Evolutionary conservation across 2,888 invertebrate species (phyloP), one percentile per base, ranked within the genome.

Genomic region (Embidobia sp.): DNA sequence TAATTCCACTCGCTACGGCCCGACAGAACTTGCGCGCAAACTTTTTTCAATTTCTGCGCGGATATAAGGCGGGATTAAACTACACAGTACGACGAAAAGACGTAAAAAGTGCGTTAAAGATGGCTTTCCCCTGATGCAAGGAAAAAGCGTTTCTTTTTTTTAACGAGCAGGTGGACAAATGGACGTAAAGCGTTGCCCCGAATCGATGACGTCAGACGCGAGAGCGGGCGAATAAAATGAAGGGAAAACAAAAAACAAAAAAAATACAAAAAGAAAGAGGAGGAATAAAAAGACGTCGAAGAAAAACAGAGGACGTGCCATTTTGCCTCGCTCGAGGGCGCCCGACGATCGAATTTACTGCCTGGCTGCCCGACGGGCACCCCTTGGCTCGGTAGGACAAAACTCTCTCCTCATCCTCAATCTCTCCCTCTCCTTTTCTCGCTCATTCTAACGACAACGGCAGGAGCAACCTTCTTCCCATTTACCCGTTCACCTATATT

Each of bases 301-400:
- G 77, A 78, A 73, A 79, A 82, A 82, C 81, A 79, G 79, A 78
- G 80, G 78, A 81, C 79, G 79, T 82, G 81, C 82, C 81, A 81
- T 82, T 84, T 80, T 80, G 78, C 81, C 76, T 85, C 82, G 80
- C 81, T 82, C 79, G 81, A 81, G 80, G 83, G 82, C 81, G 81
- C 81, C 80, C 80, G 79, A 70, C 82, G 82, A 85, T 83, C 84
- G 84, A 84, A 85, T 85, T 85, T 83, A 83, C 84, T 80, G 83
- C 82, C 82, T 81, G 82, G 80, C 81, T 83, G 79, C 80, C 82
- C 84, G 80, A 80, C 81, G 82, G 81, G 81, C 79, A 82, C 79
- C 78, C 79, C 76, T 77, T 80, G 79, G 78, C 80, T 80, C 70
- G 64, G 79, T 72, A 55, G 57, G 73, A 79, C 77, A 75, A 69